Percentiles rank a stretch among this genome's conserved stretches.
Evolutionary conservation across 1,140 invertebrate genomes (phyloP).

Genomic region (Zeugodacus cucurbitae): DNA sequence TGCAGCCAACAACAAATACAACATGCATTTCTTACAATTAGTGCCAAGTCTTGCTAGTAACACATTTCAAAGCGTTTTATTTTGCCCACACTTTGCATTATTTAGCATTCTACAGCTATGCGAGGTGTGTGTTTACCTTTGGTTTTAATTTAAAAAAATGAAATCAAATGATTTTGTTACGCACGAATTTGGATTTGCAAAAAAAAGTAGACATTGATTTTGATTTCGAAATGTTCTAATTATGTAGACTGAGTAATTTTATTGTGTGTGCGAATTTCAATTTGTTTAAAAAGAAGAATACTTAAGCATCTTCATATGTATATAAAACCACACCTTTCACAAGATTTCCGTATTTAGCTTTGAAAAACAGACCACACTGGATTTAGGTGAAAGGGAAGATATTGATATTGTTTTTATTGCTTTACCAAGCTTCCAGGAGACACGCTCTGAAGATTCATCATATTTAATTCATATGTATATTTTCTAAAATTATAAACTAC

Average conservation of each 20-base stretch:
- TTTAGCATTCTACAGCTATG: neutral
- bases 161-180: neutral
- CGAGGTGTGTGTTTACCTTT: neutral
- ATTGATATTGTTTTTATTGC: too few relatives aligned
- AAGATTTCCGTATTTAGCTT: too few relatives aligned
- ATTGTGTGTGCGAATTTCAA: neutral
- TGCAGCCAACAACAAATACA: neutral
- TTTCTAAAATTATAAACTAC: too few relatives aligned
- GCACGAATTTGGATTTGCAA: neutral
- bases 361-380: too few relatives aligned
- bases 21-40: neutral
- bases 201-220: neutral
- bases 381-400: too few relatives aligned
- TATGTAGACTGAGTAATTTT: neutral
- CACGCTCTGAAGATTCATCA: too few relatives aligned
- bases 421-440: too few relatives aligned
- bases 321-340: too few relatives aligned
- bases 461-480: too few relatives aligned
- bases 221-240: conserved; percentile 6
- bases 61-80: neutral
- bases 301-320: too few relatives aligned
- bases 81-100: neutral
- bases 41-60: neutral
- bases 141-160: neutral
- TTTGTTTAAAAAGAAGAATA: too few relatives aligned